These are phyloP conservation scores for Perognathus longimembris DNA, from an alignment of 2,113 vertebrate genomes.

Conservation along the genomic window DNA sequence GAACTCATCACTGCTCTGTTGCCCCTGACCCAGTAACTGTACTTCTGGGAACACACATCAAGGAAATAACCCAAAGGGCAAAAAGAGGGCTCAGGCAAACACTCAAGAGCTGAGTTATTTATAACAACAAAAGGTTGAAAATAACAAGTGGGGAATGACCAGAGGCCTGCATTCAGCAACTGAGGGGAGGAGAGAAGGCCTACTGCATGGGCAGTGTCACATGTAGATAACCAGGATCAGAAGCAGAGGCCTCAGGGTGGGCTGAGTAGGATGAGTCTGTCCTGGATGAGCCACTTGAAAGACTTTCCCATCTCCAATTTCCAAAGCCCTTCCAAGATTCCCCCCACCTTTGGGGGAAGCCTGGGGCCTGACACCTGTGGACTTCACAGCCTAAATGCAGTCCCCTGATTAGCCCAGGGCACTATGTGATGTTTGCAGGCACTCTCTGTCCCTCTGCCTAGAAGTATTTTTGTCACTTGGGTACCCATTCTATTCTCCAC, in stretches of 20 bases:
- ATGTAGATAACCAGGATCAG: neutral
- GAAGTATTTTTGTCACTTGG: neutral
- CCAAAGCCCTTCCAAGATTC: neutral
- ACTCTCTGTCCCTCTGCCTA: neutral
- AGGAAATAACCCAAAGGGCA: slow-evolving; percentile 69
- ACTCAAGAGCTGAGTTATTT: slow-evolving; percentile 56
- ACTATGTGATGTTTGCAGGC: neutral
- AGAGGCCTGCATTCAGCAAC: neutral
- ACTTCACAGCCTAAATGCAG: neutral
- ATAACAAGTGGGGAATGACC: slow-evolving; percentile 30
- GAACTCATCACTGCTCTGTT: neutral
- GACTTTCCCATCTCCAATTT: neutral
- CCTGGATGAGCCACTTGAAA: neutral
- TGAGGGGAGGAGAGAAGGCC: neutral
- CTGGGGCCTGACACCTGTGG: neutral
- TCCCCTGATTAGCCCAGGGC: neutral
- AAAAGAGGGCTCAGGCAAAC: neutral
- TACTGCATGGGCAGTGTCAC: no score
- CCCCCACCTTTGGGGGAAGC: neutral
- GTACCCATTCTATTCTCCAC: neutral
- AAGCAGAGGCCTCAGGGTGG: neutral
- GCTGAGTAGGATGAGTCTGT: neutral
- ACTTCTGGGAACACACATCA: slow-evolving; percentile 69
- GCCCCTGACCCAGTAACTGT: slow-evolving; percentile 76
- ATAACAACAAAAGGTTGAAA: slow-evolving; percentile 44